These are phyloP conservation scores for Yponomeuta cagnagella DNA, from an alignment of 2,888 invertebrate species.

Conservation along the genomic window DNA sequence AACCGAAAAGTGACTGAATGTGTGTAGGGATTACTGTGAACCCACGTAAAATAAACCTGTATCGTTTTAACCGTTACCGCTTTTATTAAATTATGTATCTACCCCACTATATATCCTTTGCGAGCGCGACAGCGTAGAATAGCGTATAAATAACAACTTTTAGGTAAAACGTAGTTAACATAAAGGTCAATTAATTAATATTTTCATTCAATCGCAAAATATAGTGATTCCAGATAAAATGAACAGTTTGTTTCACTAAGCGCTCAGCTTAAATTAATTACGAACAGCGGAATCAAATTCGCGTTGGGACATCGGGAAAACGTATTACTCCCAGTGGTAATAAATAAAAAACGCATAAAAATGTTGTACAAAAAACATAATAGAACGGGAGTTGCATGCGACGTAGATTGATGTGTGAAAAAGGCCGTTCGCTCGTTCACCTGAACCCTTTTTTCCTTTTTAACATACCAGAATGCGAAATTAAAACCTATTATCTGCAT, in stretches of 20 bases:
- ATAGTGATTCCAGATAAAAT: constrained; percentile 7
- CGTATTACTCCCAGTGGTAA: constrained; percentile 31
- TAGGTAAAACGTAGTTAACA: neutral
- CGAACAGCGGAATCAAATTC: constrained; percentile 25
- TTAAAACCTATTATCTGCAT: constrained; percentile 2
- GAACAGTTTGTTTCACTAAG: constrained; percentile 10
- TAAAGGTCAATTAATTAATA: neutral
- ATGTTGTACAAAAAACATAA: constrained; percentile 35
- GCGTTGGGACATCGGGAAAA: constrained; percentile 29
- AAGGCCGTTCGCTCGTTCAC: constrained; percentile 7
- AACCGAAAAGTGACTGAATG: too few relatives aligned
- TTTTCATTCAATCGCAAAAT: too few relatives aligned
- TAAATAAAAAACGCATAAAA: constrained; percentile 33
- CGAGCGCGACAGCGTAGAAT: too few relatives aligned
- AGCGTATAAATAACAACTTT: neutral
- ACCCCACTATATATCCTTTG: too few relatives aligned
- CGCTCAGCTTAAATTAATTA: constrained; percentile 8
- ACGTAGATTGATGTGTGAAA: constrained; percentile 41
- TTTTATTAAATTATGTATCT: too few relatives aligned
- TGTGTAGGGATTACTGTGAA: too few relatives aligned
- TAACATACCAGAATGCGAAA: neutral
- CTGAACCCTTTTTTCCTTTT: constrained; percentile 6
- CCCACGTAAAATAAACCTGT: too few relatives aligned
- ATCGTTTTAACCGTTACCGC: too few relatives aligned
- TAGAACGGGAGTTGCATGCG: constrained; percentile 35